Percentiles rank a stretch among this genome's conserved stretches.
phyloP scores from a whole-genome alignment of 2,888 invertebrate species.

The Torymus aiolomorphi region DNA sequence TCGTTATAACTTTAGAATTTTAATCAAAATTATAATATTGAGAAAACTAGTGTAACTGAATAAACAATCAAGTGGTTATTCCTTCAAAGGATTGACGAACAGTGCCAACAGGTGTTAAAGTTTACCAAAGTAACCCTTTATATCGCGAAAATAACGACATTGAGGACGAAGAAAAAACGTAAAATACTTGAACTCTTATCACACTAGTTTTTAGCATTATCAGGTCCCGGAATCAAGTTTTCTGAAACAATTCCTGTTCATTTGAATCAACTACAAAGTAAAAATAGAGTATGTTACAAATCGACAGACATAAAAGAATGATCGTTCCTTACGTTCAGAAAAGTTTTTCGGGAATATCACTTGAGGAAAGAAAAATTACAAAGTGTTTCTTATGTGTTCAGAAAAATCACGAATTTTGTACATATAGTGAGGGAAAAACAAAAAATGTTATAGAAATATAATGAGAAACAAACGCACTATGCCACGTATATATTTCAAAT shows the following conservation, averaged over 20 bases:
- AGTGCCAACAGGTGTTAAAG: slow-evolving; percentile 39
- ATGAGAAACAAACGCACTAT: slow-evolving; percentile 26
- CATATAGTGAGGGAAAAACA: slow-evolving; percentile 3
- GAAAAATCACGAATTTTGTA: slow-evolving; percentile 47
- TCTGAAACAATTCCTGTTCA: neutral
- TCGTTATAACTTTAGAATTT: neutral
- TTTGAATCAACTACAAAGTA: neutral
- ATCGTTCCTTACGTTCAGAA: slow-evolving; percentile 17
- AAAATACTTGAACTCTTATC: slow-evolving; percentile 2
- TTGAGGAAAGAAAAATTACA: slow-evolving; percentile 19
- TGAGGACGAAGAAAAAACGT: neutral
- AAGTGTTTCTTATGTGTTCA: slow-evolving; percentile 55
- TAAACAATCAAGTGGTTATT: slow-evolving; percentile 42
- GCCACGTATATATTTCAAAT: slow-evolving; percentile 31
- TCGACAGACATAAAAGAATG: neutral
- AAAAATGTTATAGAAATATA: slow-evolving; percentile 14
- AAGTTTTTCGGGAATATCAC: slow-evolving; percentile 4
- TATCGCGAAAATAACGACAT: neutral
- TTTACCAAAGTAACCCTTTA: slow-evolving; percentile 12
- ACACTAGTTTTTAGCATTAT: slow-evolving; percentile 11
- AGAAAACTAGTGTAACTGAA: too few relatives aligned
- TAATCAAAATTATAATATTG: too few relatives aligned
- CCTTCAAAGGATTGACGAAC: slow-evolving; percentile 1
- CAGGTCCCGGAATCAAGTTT: neutral
- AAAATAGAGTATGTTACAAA: neutral